Evolutionary conservation across 1,140 invertebrate genomes (phyloP), one percentile per base, ranked within the genome.

Genomic region (Hetaerina americana): DNA sequence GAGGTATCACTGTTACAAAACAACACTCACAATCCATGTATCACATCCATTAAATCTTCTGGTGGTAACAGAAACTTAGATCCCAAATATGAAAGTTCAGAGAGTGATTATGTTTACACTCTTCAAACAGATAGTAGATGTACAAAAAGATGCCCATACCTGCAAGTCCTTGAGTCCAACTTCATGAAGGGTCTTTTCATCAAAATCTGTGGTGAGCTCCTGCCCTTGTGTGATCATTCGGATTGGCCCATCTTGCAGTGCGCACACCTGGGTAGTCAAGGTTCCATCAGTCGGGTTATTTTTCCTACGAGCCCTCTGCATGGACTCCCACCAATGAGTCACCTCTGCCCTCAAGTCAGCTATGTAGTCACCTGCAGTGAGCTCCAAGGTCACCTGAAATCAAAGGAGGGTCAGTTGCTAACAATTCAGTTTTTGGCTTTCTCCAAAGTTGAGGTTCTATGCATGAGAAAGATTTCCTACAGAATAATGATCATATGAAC

Each of bases 181-280:
- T 80, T 96, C 94, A 22, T 87, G 88, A 0, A 97, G 79, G 0
- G 90, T 92, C 75, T 95, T 92, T 77, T 97, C 94, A 78, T 97
- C 95, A 77, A 92, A 93, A 75, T 97, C 94, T n/a, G 92, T 90
- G 0, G 92, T 93, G 1, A 97, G 81, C 79, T 97, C 95, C 79
- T 96, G 94, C 0, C 95, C 95, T 78, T 95, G 91, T 0, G 93
- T 95, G 67, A 97, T 96, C 84, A 97, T 95, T 66, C 95, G 81
- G 27, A 97, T 88, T 0, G 92, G 92, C 0, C 92, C 92, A 78
- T 94, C 92, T 0, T 87, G 69, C 0, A 90, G 80, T 5, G 90
- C 76, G 3, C 88, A 84, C 0, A 88, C 88, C 8, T 90, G 73
- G 0, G 84, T 82, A 0, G 83, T 82, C 66, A 79, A 78, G 67